These are phyloP conservation scores for Rynchops niger DNA, from an alignment of 2,113 vertebrate species.

Conservation along the genomic window DNA sequence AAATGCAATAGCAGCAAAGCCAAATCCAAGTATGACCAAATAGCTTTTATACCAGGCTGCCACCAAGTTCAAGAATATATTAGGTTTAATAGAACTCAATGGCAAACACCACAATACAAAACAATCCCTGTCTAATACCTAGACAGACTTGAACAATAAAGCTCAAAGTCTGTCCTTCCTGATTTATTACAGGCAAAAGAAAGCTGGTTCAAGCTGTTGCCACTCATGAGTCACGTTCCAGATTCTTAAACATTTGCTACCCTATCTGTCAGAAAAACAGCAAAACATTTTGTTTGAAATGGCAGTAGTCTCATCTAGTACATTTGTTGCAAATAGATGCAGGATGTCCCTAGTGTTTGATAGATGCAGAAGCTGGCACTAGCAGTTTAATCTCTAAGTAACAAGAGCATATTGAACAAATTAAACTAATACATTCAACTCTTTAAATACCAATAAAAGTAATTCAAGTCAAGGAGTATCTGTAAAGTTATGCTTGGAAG, in stretches of 20 bases:
- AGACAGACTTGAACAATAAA: not conserved
- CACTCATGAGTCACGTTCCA: slow-evolving; percentile 46
- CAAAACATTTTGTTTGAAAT: slow-evolving; percentile 44
- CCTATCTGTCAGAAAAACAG: slow-evolving; percentile 45
- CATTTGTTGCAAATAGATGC: slow-evolving; percentile 16
- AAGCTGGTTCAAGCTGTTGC: slow-evolving; percentile 30
- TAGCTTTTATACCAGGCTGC: not conserved
- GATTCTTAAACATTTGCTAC: slow-evolving; percentile 53
- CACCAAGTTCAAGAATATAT: not conserved
- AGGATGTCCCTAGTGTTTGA: not conserved
- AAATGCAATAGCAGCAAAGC: not conserved
- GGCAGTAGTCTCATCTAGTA: slow-evolving; percentile 1
- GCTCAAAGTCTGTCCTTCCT: not conserved
- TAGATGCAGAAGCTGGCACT: slow-evolving; percentile 10
- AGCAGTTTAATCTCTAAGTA: not conserved
- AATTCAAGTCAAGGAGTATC: not conserved
- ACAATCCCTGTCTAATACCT: slow-evolving; percentile 3
- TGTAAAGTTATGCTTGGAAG: not conserved
- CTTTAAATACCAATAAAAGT: not conserved
- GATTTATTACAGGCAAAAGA: slow-evolving; percentile 18
- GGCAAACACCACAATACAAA: slow-evolving; percentile 17
- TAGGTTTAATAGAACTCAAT: not conserved
- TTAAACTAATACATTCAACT: not conserved
- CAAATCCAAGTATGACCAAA: not conserved
- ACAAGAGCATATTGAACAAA: slow-evolving; percentile 10